Evolutionary conservation across 1,140 invertebrate genomes (phyloP).

Genomic region (Pollicipes pollicipes): DNA sequence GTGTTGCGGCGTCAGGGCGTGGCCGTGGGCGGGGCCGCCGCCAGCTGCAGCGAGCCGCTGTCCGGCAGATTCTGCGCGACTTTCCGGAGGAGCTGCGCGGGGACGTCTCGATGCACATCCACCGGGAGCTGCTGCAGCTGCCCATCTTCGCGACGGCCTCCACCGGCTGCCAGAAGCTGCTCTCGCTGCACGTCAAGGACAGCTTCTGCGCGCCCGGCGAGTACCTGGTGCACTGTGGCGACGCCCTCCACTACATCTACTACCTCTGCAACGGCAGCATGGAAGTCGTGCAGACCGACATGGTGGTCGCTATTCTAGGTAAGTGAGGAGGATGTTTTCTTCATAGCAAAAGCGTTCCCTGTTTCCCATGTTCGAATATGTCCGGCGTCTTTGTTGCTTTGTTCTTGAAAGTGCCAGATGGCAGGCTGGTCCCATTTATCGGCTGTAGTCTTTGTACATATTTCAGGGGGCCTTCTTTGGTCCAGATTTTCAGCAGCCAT

Average conservation of each 20-base stretch:
- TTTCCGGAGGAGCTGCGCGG: slow-evolving; percentile 88
- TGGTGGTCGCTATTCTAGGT: slow-evolving; percentile 97
- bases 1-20: too few species aligned
- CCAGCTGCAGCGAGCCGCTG: too few species aligned
- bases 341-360: too few species aligned
- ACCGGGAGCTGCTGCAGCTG: slow-evolving; percentile 79
- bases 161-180: slow-evolving; percentile 74
- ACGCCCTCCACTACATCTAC: slow-evolving; percentile 88
- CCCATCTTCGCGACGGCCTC: slow-evolving; percentile 84
- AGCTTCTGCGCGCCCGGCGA: slow-evolving; percentile 93
- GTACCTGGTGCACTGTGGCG: slow-evolving; percentile 88
- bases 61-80: slow-evolving; percentile 68
- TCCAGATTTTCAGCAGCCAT: too few species aligned
- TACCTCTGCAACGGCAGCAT: slow-evolving; percentile 94
- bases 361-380: too few species aligned
- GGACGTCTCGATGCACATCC: slow-evolving; percentile 86
- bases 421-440: too few species aligned
- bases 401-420: too few species aligned
- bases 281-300: slow-evolving; percentile 93
- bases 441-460: too few species aligned
- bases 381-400: too few species aligned
- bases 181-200: slow-evolving; percentile 72
- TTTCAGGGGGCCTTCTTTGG: too few species aligned
- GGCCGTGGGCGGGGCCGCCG: too few species aligned
- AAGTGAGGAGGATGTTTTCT: too few species aligned